Evolutionary conservation across 2,113 vertebrate genomes (phyloP).

Genomic region (Tupaia chinensis): DNA sequence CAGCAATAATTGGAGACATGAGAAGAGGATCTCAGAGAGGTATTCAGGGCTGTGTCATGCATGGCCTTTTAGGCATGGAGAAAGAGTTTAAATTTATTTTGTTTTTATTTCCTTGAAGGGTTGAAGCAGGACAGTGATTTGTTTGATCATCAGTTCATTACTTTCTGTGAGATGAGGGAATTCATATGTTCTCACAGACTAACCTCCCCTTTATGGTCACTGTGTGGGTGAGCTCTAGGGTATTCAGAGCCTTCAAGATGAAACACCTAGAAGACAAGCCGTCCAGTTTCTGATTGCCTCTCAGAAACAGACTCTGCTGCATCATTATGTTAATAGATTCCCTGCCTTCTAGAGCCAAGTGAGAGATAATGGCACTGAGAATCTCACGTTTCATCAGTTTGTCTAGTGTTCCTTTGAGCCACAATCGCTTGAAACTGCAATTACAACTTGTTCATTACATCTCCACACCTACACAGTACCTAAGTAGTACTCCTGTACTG

Average conservation of each 20-base stretch:
- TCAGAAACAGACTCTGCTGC: not conserved
- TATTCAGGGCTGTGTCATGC: no score
- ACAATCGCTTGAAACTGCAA: not conserved
- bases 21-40: not conserved
- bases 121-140: not conserved
- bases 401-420: not conserved
- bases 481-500: not conserved
- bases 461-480: not conserved
- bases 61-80: not conserved
- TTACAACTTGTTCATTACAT: not conserved
- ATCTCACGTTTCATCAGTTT: not conserved
- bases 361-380: accelerated
- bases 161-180: not conserved
- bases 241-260: not conserved
- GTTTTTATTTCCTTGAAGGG: accelerated
- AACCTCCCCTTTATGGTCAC: not conserved
- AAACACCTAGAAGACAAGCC: not conserved
- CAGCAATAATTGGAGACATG: not conserved
- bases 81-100: not conserved
- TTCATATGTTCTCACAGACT: not conserved
- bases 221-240: not conserved
- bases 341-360: not conserved
- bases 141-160: not conserved
- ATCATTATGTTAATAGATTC: not conserved
- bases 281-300: not conserved